Percentiles rank a stretch among this genome's conserved stretches.
These are phyloP conservation scores for Pogonocherus hispidulus DNA, from an alignment of 2,888 invertebrate species.

Conservation along the genomic window DNA sequence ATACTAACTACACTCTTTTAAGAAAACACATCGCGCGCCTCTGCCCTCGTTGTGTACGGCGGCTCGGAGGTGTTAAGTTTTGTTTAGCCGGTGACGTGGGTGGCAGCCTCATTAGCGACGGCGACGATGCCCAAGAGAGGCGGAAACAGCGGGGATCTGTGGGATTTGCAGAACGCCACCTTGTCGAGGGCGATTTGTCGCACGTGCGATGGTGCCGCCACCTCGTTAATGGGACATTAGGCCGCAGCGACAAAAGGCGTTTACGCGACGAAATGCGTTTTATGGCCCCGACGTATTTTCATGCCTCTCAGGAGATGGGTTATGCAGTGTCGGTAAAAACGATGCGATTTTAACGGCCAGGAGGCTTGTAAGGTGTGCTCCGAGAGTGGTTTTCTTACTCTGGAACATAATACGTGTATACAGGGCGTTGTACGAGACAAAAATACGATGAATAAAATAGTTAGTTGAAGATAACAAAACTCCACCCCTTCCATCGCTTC, in stretches of 20 bases:
- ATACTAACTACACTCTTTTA: no score
- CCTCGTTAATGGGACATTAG: conserved; percentile 30
- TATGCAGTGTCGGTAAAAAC: background rate
- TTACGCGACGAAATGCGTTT: background rate
- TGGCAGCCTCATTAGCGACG: conserved; percentile 47
- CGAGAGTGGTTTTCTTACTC: no score
- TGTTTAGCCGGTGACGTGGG: conserved; percentile 53
- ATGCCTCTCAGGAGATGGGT: background rate
- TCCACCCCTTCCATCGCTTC: no score
- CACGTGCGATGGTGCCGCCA: background rate
- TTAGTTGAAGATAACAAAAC: no score
- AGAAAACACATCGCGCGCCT: no score
- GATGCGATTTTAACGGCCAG: background rate
- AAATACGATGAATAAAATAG: no score
- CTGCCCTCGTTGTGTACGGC: background rate
- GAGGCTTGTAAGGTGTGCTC: background rate
- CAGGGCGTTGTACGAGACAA: no score
- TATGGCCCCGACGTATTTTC: background rate
- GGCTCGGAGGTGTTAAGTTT: conserved; percentile 54
- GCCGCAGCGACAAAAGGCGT: conserved; percentile 8
- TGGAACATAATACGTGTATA: no score
- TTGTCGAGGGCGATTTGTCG: background rate
- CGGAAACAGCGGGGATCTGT: conserved; percentile 1
- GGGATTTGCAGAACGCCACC: background rate
- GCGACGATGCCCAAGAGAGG: background rate